Base-by-base conservation (phyloP, 2,113 vertebrate species). In the Aleadryas rufinucha region DNA sequence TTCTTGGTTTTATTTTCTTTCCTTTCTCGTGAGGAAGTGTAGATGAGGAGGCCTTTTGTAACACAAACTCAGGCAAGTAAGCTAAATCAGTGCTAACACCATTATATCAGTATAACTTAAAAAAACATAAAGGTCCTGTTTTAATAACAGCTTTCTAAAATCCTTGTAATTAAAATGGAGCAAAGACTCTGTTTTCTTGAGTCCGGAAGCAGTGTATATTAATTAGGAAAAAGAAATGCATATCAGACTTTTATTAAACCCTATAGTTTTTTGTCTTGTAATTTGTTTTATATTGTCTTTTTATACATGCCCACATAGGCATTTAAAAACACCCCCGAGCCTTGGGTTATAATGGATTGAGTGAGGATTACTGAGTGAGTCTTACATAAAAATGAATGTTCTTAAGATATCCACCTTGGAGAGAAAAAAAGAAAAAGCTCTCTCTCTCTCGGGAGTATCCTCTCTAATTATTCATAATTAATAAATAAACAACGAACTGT, bases 391-490 rank as follows among this genome's bases (percentile, higher is more conserved):
- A 66, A 64, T 13, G 21, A 61, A 45, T 53, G 30, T 84, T 74
- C 78, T 90, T 90, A 81, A 93, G 95, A 78, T 80, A 91, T 33
- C 54, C 31, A 92, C 54, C 60, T 68, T 92, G 64, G 47, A 54
- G 68, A 54, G 47, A 56, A 47, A 91, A 83, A 90, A 56, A 53
- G 21, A 2, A 71, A 59, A 78, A 71, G 30, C 57, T 27, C n/a
- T 23, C 19, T 26, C 83, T 86, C 47, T 94, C 54, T 66, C 2
- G 5, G 50, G 59, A 86, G 14, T 42, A 65, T 60, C 47, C 64
- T 83, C 63, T 92, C 81, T 85, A 96, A 95, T 97, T 96, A 94
- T 93, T 96, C 72, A 96, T 94, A 96, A 95, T 95, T 96, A 96
- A 97, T 96, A 95, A 94, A 96, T 96, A 97, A 96, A 95, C 85